A percentile compares a stretch with the other conserved stretches of the same genome.
phyloP scores from a whole-genome alignment of 2,113 vertebrate species.

The Solenodon paradoxus region DNA sequence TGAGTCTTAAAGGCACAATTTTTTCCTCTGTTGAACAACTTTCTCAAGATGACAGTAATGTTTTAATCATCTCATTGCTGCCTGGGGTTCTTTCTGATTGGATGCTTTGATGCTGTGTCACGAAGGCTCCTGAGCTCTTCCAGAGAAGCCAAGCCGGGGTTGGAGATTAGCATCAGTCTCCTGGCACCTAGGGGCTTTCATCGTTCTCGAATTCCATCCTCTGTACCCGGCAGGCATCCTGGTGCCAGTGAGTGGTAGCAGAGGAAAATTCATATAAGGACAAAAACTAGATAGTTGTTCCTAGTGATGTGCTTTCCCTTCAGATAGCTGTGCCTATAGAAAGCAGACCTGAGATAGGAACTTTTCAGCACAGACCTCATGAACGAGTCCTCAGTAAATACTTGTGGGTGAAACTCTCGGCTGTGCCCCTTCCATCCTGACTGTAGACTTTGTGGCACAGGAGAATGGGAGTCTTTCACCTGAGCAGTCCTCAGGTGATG shows the following conservation, averaged over 20 bases:
- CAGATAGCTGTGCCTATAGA: not conserved
- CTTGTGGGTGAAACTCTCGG: not conserved
- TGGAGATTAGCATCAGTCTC: not conserved
- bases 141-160: not conserved
- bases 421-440: not conserved
- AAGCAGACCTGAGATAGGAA: not conserved
- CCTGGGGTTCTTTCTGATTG: not conserved
- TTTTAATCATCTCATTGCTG: not conserved
- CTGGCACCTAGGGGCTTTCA: not conserved
- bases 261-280: not conserved
- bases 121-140: not conserved
- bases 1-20: constrained; percentile 15
- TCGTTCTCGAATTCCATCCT: not conserved
- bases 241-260: not conserved
- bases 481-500: not conserved
- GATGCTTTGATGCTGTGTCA: not conserved
- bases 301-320: not conserved
- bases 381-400: not conserved
- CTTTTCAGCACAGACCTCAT: not conserved
- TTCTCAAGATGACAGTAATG: not conserved
- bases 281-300: not conserved
- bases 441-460: not conserved
- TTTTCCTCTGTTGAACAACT: not conserved
- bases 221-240: not conserved
- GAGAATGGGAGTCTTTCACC: not conserved